Conservation (phyloP, 2,797 vertebrate species). For the Glossophaga mutica region DNA sequence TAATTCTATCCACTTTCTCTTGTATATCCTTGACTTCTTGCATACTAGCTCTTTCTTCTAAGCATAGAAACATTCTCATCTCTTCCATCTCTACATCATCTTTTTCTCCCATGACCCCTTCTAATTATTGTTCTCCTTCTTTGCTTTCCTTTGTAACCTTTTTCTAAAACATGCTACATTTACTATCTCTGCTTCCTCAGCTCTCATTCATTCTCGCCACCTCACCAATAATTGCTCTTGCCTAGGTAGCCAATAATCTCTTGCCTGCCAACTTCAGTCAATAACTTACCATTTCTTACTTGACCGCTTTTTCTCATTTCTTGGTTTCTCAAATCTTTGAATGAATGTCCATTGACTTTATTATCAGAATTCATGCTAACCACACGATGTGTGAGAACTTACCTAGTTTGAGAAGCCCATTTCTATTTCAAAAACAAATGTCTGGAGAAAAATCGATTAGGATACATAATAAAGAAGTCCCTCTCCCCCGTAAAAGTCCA, state of each 20-base stretch:
- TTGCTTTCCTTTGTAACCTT: neutral
- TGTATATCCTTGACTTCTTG: neutral
- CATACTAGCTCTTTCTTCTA: neutral
- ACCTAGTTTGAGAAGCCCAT: neutral
- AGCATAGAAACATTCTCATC: neutral
- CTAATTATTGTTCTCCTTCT: neutral
- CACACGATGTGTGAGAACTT: neutral
- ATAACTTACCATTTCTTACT: neutral
- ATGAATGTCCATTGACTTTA: neutral
- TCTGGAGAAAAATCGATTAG: neutral
- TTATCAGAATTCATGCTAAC: neutral
- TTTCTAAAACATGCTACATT: neutral
- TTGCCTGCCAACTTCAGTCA: neutral
- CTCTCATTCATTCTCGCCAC: neutral
- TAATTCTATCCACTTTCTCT: neutral
- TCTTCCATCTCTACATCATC: neutral
- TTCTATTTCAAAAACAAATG: constrained; percentile 14
- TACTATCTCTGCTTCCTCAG: neutral
- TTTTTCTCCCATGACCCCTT: neutral
- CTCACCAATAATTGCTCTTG: neutral
- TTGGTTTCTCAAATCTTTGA: neutral
- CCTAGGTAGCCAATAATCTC: neutral
- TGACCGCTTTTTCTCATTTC: neutral
- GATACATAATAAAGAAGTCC: neutral
- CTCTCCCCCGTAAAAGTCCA: neutral